These are phyloP conservation scores for Sebastes iracundus DNA, from an alignment of 2,797 vertebrate species.

Conservation along the genomic window DNA sequence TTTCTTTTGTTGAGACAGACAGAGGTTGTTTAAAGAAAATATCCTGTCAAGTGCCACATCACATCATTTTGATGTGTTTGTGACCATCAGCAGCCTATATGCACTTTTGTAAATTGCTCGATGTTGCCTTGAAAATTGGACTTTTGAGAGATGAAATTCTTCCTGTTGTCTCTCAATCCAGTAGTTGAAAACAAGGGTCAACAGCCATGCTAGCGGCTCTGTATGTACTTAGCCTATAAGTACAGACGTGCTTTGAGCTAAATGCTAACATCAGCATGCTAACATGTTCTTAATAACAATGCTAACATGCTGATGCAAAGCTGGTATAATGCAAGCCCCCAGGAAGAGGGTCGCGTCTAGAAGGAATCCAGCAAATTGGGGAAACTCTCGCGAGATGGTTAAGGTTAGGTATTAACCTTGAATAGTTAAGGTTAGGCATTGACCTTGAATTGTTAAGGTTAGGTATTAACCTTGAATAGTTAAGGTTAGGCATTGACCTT, in stretches of 20 bases:
- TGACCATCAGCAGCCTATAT: neutral
- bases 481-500: accelerated
- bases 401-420: no score
- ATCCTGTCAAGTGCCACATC: neutral
- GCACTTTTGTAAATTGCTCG: neutral
- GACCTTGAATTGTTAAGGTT: no score
- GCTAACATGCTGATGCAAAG: neutral
- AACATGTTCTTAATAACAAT: neutral
- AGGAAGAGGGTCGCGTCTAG: no score
- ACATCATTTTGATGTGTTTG: neutral
- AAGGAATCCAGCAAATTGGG: no score
- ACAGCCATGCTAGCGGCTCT: neutral
- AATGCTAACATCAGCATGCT: no score
- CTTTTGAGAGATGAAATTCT: no score
- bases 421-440: no score
- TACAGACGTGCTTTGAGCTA: no score
- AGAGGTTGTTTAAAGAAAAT: neutral
- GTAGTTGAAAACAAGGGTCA: neutral
- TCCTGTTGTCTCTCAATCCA: neutral
- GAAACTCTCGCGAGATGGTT: no score
- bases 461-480: accelerated
- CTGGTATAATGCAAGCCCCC: neutral
- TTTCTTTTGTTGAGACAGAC: neutral
- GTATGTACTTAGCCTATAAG: no score
- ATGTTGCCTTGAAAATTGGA: neutral